Percentiles rank a stretch among this genome's conserved stretches.
These are phyloP conservation scores for Leptinotarsa defecta DNA, from an alignment of 1,140 invertebrate species.

Conservation along the genomic window DNA sequence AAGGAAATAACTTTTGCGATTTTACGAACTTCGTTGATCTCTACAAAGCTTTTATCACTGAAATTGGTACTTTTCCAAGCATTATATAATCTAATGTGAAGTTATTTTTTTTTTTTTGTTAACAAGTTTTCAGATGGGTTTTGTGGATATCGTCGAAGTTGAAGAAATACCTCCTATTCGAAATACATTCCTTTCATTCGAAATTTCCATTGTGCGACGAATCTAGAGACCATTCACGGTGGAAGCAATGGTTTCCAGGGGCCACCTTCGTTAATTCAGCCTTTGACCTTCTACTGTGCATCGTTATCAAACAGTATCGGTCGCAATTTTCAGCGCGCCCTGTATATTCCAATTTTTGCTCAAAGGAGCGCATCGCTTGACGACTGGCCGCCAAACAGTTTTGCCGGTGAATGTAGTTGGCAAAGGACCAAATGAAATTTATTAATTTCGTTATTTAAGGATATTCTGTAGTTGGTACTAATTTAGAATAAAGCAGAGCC, in stretches of 20 bases:
- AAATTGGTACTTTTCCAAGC: not conserved
- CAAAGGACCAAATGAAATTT: not conserved
- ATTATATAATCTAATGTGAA: not conserved
- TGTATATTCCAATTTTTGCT: not conserved
- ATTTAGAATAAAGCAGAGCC: not conserved
- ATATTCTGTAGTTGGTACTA: not conserved
- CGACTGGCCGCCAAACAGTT: not conserved
- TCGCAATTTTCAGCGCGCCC: not conserved
- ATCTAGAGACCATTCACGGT: not conserved
- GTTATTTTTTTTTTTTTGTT: not conserved
- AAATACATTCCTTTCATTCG: not conserved
- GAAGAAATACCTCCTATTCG: not conserved
- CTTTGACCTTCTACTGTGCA: not conserved
- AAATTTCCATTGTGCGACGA: not conserved
- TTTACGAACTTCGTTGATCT: too few relatives aligned
- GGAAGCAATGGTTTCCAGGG: not conserved
- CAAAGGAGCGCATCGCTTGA: not conserved
- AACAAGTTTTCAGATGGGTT: not conserved
- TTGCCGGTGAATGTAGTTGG: not conserved
- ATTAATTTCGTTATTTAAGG: constrained; percentile 1
- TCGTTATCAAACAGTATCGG: not conserved
- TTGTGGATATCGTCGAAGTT: not conserved
- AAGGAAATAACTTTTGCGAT: too few relatives aligned
- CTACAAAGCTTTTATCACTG: too few relatives aligned
- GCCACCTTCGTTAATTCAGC: not conserved